Percentiles rank a stretch among this genome's conserved stretches.
Evolutionary conservation across 2,113 vertebrate genomes (phyloP).

Genomic region (Varanus salvator): DNA sequence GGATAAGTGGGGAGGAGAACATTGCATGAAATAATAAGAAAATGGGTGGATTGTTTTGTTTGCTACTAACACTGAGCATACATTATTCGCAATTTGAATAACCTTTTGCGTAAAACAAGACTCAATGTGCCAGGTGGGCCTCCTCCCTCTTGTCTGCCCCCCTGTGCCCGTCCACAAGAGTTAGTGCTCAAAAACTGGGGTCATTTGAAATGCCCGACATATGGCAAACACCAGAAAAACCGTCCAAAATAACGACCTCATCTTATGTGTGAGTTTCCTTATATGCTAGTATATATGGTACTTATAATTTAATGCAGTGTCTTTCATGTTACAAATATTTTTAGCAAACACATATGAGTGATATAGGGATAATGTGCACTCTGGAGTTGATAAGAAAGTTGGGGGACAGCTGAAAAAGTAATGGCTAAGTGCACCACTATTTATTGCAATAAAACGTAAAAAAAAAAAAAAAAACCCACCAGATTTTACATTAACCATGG

Average conservation of each 20-base stretch:
- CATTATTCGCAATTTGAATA: too few relatives aligned
- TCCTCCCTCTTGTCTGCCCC: too few relatives aligned
- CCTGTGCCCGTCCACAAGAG: too few relatives aligned
- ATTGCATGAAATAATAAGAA: not conserved
- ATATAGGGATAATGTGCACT: not conserved
- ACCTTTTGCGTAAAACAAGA: too few relatives aligned
- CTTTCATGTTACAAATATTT: not conserved
- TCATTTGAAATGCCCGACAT: too few relatives aligned
- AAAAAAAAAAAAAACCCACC: not conserved
- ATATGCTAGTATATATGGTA: not conserved
- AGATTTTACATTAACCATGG: not conserved
- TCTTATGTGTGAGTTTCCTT: too few relatives aligned
- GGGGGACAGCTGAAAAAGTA: not conserved
- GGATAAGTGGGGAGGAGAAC: not conserved
- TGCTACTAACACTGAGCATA: not conserved
- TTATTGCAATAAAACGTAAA: not conserved
- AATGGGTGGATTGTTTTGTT: not conserved
- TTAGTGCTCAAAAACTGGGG: too few relatives aligned
- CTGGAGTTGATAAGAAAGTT: not conserved
- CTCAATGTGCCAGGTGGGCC: too few relatives aligned
- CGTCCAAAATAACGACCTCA: too few relatives aligned
- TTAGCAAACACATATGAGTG: not conserved
- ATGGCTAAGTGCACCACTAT: not conserved
- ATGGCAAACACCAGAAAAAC: too few relatives aligned
- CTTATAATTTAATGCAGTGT: not conserved